Evolutionary conservation across 2,113 vertebrate species (phyloP), one percentile per base, ranked within the genome.

Genomic region (Arvicanthis niloticus): DNA sequence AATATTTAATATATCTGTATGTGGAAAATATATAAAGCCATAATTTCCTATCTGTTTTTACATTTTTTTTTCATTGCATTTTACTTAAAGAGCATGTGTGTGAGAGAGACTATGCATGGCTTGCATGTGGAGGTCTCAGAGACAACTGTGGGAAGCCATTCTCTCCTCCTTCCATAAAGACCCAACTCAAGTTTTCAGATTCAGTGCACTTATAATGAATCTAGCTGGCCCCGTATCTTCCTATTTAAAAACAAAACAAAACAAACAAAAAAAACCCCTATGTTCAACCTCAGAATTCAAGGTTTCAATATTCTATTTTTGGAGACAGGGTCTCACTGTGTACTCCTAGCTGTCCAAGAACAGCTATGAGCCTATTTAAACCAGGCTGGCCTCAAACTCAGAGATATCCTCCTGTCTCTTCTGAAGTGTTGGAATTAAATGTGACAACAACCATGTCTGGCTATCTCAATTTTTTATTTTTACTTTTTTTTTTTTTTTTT

Each of bases 201-300:
- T 80, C 37, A 56, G 8, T 9, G 37, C 17, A 4, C 22, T 80
- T 56, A 80, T 80, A 56, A 37, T 11, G 34, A 51, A 80, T 80
- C 77, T 80, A 40, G 24, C 13, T 29, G 13, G 56, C 15, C n/a
- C 81, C 56, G 29, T 42, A 42, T 26, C 29, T 48, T 48, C 13
- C 24, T 29, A 15, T 48, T 77, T 73, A n/a, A n/a, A n/a, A n/a
- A n/a, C n/a, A n/a, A n/a, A n/a, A n/a, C n/a, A n/a, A n/a, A n/a
- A n/a, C n/a, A 24, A 21, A 60, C 10, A 67, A 65, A 65, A 29
- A 65, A 29, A 65, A 45, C n/a, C n/a, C n/a, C n/a, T 11, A 65
- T 53, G 88, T 73, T 78, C 77, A 89, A 34, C 31, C 26, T n/a
- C 93, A 24, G n/a, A 78, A 89, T 65, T 88, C 37, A 95, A 90